phyloP scores from a whole-genome alignment of 2,113 vertebrate species.

The Nannobrachium achirus region DNA sequence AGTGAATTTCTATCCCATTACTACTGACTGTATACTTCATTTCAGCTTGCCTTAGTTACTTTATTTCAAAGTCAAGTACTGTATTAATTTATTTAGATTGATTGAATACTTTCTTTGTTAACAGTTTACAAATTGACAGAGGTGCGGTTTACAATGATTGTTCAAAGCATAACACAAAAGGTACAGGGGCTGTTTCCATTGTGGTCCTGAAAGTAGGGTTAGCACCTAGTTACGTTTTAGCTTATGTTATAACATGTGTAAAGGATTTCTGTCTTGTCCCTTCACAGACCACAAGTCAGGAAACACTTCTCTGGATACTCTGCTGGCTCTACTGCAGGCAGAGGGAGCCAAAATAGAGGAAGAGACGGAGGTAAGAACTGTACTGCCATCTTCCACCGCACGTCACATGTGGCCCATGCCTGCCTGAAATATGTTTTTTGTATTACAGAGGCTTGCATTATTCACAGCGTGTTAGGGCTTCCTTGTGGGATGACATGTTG shows the following conservation, averaged over 20 bases:
- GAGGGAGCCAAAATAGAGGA: slow-evolving; percentile 98
- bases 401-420: neutral
- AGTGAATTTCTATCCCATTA: slow-evolving; percentile 10
- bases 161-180: too few relatives aligned
- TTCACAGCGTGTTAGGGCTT: too few relatives aligned
- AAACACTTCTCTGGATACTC: slow-evolving; percentile 88
- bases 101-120: too few relatives aligned
- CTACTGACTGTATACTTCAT: neutral
- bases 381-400: neutral
- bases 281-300: slow-evolving; percentile 88
- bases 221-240: too few relatives aligned
- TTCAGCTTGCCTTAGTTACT: too few relatives aligned
- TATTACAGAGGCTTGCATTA: neutral
- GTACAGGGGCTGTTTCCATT: too few relatives aligned
- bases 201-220: too few relatives aligned
- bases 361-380: slow-evolving; percentile 90
- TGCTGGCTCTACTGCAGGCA: slow-evolving; percentile 92
- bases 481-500: too few relatives aligned
- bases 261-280: slow-evolving; percentile 11
- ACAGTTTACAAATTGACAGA: too few relatives aligned
- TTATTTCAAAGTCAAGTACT: too few relatives aligned
- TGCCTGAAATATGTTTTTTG: slow-evolving; percentile 1
- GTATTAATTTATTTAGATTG: too few relatives aligned
- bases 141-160: too few relatives aligned
- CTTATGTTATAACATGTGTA: neutral